phyloP scores from a whole-genome alignment of 2,888 invertebrate species.

The Clostera curtula region DNA sequence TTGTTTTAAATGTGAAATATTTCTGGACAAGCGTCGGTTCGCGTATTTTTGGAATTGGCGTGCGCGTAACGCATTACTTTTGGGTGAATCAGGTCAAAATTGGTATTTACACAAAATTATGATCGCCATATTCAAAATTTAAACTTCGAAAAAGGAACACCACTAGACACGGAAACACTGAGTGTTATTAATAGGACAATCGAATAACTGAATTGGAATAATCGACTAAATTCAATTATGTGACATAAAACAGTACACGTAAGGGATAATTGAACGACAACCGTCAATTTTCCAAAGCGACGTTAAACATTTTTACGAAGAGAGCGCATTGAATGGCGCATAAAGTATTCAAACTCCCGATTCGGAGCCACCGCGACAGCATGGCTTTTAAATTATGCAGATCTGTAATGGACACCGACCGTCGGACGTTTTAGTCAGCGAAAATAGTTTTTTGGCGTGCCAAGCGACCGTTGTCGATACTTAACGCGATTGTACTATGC shows the following conservation, averaged over 20 bases:
- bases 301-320: constrained; percentile 42
- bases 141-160: too few relatives aligned
- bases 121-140: too few relatives aligned
- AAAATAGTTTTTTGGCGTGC: constrained; percentile 47
- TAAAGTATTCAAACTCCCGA: constrained; percentile 62
- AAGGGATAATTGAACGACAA: constrained; percentile 51
- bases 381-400: constrained; percentile 64
- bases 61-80: background rate
- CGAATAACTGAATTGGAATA: constrained; percentile 10
- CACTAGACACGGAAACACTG: too few relatives aligned
- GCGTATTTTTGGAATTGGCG: constrained; percentile 1
- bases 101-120: too few relatives aligned
- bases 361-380: constrained; percentile 49
- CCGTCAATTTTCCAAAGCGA: constrained; percentile 49
- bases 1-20: constrained; percentile 24
- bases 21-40: constrained; percentile 5
- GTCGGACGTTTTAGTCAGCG: constrained; percentile 34
- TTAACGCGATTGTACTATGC: constrained; percentile 3
- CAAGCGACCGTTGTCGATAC: constrained; percentile 12
- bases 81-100: background rate
- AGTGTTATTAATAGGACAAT: too few relatives aligned
- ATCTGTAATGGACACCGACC: constrained; percentile 59
- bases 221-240: constrained; percentile 14
- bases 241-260: constrained; percentile 13
- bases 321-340: constrained; percentile 35